phyloP scores from a whole-genome alignment of 2,888 invertebrate genomes.

The Pyralis farinalis region DNA sequence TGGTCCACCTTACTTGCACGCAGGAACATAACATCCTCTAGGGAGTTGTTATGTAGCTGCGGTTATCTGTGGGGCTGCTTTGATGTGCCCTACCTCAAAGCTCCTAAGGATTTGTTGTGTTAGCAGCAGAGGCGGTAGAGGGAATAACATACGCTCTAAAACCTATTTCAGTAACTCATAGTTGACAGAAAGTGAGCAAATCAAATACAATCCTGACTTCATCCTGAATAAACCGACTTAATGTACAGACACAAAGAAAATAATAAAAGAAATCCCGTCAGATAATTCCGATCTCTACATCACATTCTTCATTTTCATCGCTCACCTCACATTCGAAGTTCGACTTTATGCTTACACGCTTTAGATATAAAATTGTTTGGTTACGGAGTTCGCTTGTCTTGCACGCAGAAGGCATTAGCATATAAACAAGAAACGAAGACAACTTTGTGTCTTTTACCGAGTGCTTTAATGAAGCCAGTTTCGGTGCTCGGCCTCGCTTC shows the following conservation, averaged over 20 bases:
- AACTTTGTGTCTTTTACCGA: conserved; percentile 36
- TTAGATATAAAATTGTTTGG: conserved; percentile 18
- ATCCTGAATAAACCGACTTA: background rate
- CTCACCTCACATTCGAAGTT: background rate
- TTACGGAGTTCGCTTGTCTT: conserved; percentile 17
- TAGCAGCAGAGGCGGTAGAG: too few relatives aligned
- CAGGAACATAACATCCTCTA: too few relatives aligned
- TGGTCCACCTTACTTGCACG: too few relatives aligned
- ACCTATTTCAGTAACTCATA: too few relatives aligned
- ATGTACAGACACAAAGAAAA: conserved; percentile 14
- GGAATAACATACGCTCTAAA: too few relatives aligned
- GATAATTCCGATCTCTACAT: conserved; percentile 12
- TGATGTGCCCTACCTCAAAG: too few relatives aligned
- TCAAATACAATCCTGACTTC: background rate
- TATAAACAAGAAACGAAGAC: conserved; percentile 52
- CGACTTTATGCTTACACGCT: background rate
- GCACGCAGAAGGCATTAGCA: conserved; percentile 50
- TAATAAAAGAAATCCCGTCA: conserved; percentile 19
- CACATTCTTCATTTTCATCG: background rate
- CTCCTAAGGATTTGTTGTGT: too few relatives aligned
- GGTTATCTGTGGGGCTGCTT: too few relatives aligned
- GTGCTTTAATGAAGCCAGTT: conserved; percentile 47
- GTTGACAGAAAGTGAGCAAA: too few relatives aligned
- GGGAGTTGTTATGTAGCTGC: too few relatives aligned
- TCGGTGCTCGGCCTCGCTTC: conserved; percentile 35